phyloP scores from a whole-genome alignment of 2,888 invertebrate genomes.

The Noctua janthe region DNA sequence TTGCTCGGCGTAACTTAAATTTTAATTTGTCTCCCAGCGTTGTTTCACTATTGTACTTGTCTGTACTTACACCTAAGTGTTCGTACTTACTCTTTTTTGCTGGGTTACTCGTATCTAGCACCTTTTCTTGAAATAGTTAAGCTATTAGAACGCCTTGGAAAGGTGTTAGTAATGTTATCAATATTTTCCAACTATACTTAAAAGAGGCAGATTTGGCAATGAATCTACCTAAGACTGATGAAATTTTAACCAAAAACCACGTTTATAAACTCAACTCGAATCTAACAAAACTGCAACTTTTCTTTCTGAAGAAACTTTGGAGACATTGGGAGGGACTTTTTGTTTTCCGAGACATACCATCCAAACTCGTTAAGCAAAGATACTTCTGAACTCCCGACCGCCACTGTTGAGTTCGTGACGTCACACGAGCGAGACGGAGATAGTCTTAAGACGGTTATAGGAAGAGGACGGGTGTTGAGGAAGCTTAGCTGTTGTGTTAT shows the following conservation, averaged over 20 bases:
- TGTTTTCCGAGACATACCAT: slow-evolving; percentile 22
- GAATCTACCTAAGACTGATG: background rate
- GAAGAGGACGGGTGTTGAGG: slow-evolving; percentile 15
- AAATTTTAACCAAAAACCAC: slow-evolving; percentile 16
- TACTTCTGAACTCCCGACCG: slow-evolving; percentile 27
- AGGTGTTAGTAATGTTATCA: background rate
- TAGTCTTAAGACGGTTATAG: background rate
- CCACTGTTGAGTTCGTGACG: slow-evolving; percentile 12
- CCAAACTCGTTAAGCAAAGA: slow-evolving; percentile 29
- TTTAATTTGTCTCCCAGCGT: background rate
- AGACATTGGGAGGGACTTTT: slow-evolving; percentile 10
- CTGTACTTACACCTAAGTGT: background rate
- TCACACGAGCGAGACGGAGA: slow-evolving; percentile 13
- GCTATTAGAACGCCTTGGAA: background rate
- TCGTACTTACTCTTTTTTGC: background rate
- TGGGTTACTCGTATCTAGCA: slow-evolving; percentile 6
- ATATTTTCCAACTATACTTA: background rate
- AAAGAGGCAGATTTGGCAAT: background rate
- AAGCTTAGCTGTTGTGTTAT: slow-evolving; percentile 35
- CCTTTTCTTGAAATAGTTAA: background rate
- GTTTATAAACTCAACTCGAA: slow-evolving; percentile 9
- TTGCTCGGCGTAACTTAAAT: slow-evolving; percentile 16
- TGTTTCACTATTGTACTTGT: slow-evolving; percentile 1
- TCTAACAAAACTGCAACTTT: slow-evolving; percentile 22
- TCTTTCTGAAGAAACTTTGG: slow-evolving; percentile 32